Conservation (phyloP, 1,140 invertebrate genomes). For the Battus philenor region DNA sequence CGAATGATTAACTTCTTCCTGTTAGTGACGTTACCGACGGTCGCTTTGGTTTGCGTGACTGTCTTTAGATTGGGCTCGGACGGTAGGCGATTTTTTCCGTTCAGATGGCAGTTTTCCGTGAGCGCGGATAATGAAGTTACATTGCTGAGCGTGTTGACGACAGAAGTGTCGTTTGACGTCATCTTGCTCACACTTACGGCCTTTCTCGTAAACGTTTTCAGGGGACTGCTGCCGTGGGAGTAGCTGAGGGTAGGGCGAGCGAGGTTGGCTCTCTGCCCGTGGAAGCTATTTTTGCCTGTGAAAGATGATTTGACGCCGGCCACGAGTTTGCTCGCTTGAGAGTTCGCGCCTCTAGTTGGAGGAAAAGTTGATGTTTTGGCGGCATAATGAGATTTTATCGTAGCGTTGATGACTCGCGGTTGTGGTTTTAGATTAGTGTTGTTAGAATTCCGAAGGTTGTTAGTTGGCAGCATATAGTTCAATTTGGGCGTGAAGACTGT, state of each 20-base stretch:
- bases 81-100: conserved; percentile 58
- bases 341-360: conserved; percentile 64
- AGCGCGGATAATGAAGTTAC: conserved; percentile 65
- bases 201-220: conserved; percentile 60
- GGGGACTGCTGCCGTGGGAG: conserved; percentile 49
- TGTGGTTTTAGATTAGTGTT: conserved; percentile 63
- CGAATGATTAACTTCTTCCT: conserved; percentile 64
- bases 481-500: conserved; percentile 56
- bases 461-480: conserved; percentile 66
- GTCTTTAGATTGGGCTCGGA: conserved; percentile 62
- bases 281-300: conserved; percentile 61
- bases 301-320: conserved; percentile 44
- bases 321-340: conserved; percentile 46
- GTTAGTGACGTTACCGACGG: conserved; percentile 32
- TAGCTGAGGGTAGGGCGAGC: conserved; percentile 48
- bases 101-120: conserved; percentile 67
- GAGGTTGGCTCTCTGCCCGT: conserved; percentile 61
- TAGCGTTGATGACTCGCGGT: conserved; percentile 45
- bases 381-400: conserved; percentile 55
- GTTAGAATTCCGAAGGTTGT: conserved; percentile 60
- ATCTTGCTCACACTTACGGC: conserved; percentile 44
- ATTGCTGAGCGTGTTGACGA: conserved; percentile 42
- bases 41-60: conserved; percentile 38
- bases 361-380: conserved; percentile 68
- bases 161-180: conserved; percentile 35